Conservation (phyloP, 2,113 vertebrate species). For the Mionectes macconnelli region DNA sequence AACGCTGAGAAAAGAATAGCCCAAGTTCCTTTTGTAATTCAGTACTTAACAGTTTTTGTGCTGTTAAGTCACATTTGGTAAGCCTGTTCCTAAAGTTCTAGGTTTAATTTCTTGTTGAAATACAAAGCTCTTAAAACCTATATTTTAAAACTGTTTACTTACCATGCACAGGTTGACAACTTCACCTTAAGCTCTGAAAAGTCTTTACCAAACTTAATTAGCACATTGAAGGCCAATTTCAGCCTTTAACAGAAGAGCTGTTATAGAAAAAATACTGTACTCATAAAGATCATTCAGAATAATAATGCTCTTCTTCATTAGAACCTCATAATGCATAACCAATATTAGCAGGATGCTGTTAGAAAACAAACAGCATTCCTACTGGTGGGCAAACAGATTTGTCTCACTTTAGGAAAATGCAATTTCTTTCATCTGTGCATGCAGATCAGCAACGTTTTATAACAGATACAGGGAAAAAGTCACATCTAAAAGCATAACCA, state of each 20-base stretch:
- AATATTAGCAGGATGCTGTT: neutral
- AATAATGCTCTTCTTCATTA: neutral
- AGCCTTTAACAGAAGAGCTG: neutral
- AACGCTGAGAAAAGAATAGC: neutral
- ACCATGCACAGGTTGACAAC: neutral
- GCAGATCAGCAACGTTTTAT: neutral
- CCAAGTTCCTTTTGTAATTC: neutral
- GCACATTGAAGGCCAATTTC: neutral
- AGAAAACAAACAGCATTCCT: neutral
- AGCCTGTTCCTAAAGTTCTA: neutral
- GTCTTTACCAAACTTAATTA: neutral
- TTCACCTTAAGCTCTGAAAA: neutral
- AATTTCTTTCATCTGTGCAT: neutral
- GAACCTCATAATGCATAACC: neutral
- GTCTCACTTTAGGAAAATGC: neutral
- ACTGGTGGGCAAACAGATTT: neutral
- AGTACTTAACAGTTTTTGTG: neutral
- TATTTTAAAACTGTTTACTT: neutral
- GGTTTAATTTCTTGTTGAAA: neutral
- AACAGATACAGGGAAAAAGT: neutral
- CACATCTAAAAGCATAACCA: neutral
- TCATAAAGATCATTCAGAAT: neutral
- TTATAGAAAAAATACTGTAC: neutral
- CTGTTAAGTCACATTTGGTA: neutral
- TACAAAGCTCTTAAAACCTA: neutral